Percentiles rank a stretch among this genome's conserved stretches.
Conservation (phyloP, 2,888 invertebrate genomes). For the Aphodius sticticus region DNA sequence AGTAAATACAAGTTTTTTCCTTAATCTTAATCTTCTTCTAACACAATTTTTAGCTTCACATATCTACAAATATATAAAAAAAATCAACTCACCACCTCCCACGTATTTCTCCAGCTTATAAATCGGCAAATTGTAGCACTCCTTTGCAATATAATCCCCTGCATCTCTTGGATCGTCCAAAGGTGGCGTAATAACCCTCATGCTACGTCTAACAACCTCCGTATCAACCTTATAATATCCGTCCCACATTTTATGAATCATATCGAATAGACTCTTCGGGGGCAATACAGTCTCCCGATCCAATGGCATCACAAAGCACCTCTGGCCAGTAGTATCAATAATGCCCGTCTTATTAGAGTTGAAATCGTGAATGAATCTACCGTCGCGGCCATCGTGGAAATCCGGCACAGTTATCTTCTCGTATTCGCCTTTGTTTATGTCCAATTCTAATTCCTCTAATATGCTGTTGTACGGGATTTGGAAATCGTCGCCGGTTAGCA, state of each 20-base stretch:
- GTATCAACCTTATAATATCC: conserved; percentile 86
- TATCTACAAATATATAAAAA: neutral
- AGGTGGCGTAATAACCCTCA: conserved; percentile 78
- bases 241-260: conserved; percentile 79
- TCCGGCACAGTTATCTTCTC: conserved; percentile 89
- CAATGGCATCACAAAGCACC: conserved; percentile 92
- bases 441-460: conserved; percentile 84
- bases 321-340: conserved; percentile 60
- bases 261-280: conserved; percentile 82
- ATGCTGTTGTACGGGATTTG: conserved; percentile 61
- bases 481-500: conserved; percentile 33
- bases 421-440: conserved; percentile 72
- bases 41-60: no score
- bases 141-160: conserved; percentile 74
- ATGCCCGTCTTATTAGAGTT: conserved; percentile 73
- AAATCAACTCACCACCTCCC: conserved; percentile 66
- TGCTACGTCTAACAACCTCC: conserved; percentile 75
- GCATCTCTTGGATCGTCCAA: conserved; percentile 69
- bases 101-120: conserved; percentile 77
- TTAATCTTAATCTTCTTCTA: no score
- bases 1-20: no score
- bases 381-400: conserved; percentile 80
- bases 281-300: conserved; percentile 79
- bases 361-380: conserved; percentile 94
- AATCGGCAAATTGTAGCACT: conserved; percentile 74